These are phyloP conservation scores for Labeo rohita DNA, from an alignment of 2,113 vertebrate genomes.

Conservation along the genomic window DNA sequence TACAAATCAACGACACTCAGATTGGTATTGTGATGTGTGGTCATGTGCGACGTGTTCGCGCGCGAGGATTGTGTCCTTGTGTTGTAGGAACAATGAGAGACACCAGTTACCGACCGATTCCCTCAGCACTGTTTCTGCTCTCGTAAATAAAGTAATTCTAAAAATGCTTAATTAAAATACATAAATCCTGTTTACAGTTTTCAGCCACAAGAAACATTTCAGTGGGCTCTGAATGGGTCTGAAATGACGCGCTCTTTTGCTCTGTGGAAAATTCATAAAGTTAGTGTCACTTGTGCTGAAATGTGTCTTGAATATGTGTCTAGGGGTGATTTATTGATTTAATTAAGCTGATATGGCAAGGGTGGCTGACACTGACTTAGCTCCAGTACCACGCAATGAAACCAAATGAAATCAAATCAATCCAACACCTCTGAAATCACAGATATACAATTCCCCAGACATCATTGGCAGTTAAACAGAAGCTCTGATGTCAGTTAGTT, in stretches of 20 bases:
- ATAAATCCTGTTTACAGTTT: slow-evolving; percentile 76
- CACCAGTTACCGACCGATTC: slow-evolving; percentile 52
- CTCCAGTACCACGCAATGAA: not conserved
- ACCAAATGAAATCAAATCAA: not conserved
- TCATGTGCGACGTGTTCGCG: slow-evolving; percentile 43
- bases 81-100: slow-evolving; percentile 63
- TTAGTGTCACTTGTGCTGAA: slow-evolving; percentile 44
- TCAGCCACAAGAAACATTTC: slow-evolving; percentile 55
- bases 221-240: slow-evolving; percentile 60
- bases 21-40: slow-evolving; percentile 43
- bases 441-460: not conserved
- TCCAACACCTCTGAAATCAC: slow-evolving; percentile 5
- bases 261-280: slow-evolving; percentile 9
- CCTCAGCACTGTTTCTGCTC: slow-evolving; percentile 61
- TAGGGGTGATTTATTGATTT: slow-evolving; percentile 65
- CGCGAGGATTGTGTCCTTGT: slow-evolving; percentile 50
- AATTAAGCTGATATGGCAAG: slow-evolving; percentile 58
- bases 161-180: slow-evolving; percentile 79
- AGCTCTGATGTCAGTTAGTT: not conserved
- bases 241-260: not conserved
- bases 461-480: not conserved
- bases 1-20: slow-evolving; percentile 33
- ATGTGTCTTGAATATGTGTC: slow-evolving; percentile 50
- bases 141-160: slow-evolving; percentile 78
- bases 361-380: slow-evolving; percentile 34